Evolutionary conservation across 2,113 vertebrate species (phyloP).

Genomic region (Semnornis frantzii): DNA sequence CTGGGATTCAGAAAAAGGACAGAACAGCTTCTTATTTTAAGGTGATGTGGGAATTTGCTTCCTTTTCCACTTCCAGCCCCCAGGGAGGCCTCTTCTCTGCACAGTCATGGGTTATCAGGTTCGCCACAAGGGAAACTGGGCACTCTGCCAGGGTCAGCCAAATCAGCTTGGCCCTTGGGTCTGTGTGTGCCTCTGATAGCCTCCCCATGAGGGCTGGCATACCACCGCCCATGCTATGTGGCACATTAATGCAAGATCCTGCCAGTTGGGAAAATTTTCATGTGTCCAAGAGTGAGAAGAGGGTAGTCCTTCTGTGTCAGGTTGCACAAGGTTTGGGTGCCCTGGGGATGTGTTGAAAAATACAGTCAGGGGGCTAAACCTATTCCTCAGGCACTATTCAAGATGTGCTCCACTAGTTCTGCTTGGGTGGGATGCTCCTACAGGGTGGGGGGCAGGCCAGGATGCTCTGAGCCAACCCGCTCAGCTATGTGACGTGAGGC

Average conservation of each 20-base stretch:
- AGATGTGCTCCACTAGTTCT: too few species aligned
- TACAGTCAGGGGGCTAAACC: too few species aligned
- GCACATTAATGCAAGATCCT: too few species aligned
- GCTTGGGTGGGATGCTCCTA: too few species aligned
- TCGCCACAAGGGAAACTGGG: rapidly evolving
- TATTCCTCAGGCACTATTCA: too few species aligned
- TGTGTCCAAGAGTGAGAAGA: too few species aligned
- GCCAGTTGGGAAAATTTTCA: too few species aligned
- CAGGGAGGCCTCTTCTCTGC: background rate
- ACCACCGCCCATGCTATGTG: background rate
- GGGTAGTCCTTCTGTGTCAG: too few species aligned
- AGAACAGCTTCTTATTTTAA: background rate
- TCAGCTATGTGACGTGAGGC: rapidly evolving
- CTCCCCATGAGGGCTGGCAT: rapidly evolving
- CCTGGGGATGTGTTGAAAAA: too few species aligned
- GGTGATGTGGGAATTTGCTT: background rate
- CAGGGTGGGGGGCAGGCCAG: too few species aligned
- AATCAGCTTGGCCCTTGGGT: background rate
- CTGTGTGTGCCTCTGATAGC: rapidly evolving
- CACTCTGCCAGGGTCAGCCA: rapidly evolving
- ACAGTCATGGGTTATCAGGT: background rate
- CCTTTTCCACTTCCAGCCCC: background rate
- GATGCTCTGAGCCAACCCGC: too few species aligned
- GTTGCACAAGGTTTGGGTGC: too few species aligned
- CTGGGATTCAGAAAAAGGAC: background rate